phyloP scores from a whole-genome alignment of 1,140 invertebrate genomes.

The Carposina sasakii region DNA sequence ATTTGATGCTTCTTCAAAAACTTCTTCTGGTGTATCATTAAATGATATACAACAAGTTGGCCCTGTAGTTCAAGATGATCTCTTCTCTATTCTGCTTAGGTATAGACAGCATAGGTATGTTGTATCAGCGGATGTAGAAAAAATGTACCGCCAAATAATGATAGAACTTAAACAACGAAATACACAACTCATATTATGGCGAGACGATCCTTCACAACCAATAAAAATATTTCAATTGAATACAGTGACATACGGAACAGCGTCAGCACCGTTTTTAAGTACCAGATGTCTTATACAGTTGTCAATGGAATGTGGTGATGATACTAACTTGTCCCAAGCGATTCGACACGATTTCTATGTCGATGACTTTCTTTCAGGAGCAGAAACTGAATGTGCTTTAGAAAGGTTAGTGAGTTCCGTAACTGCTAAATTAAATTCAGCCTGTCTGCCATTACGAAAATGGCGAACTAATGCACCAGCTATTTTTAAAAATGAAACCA shows the following conservation, averaged over 20 bases:
- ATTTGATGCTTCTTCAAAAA: constrained; percentile 49
- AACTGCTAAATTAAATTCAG: constrained; percentile 2
- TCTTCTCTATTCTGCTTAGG: constrained; percentile 41
- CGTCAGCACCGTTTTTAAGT: constrained; percentile 27
- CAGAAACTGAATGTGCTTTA: background rate
- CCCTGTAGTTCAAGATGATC: constrained; percentile 49
- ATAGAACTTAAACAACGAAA: constrained; percentile 25
- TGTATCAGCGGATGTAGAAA: constrained; percentile 33
- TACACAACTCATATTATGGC: constrained; percentile 38
- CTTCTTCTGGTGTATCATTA: constrained; percentile 36
- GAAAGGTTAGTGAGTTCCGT: background rate
- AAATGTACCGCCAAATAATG: constrained; percentile 48
- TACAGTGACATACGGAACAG: constrained; percentile 31
- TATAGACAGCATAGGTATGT: constrained; percentile 38
- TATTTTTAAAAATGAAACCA: background rate
- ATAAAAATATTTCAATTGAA: constrained; percentile 26
- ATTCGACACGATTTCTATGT: constrained; percentile 14
- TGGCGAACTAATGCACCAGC: constrained; percentile 19
- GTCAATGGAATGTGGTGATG: constrained; percentile 4
- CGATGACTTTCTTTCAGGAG: constrained; percentile 12
- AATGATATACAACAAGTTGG: constrained; percentile 48
- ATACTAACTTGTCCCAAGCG: background rate
- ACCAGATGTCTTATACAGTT: constrained; percentile 12
- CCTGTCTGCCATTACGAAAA: constrained; percentile 18
- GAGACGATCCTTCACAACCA: constrained; percentile 9